Base-by-base conservation (phyloP, 30 jellyfish, hydroid and myxozoan species). In the Catostylus mosaicus region DNA sequence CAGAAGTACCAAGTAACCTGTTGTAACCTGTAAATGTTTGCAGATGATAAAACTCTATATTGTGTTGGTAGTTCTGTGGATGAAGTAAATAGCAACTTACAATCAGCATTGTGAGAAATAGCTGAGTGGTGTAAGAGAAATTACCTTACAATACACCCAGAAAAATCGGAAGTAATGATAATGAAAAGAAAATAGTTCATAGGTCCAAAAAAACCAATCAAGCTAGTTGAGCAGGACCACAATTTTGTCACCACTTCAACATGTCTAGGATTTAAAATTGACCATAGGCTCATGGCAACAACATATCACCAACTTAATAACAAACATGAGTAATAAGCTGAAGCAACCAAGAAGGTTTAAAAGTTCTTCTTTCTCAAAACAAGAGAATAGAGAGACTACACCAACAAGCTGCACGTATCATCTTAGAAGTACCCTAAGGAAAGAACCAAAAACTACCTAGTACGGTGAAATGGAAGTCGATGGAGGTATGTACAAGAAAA, bases 121-220 rank as follows among this genome's bases (percentile, higher is more conserved):
- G 48, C 76, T 12, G 76, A 63, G 76, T 63, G 76, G 76, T 63
- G 76, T 46, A 63, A 63, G 48, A 63, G 45, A 63, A 63, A 63
- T 23, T 63, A 26, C 69, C 10, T 56, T 6, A 56, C 69, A 56
- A 56, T 56, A 56, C 69, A 56, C 69, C 26, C 33, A 63, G 76
- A 63, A 50, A 63, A 63, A 63, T 12, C 76, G 76, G 76, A 30
- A 63, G 48, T 63, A 63, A 31, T n/a, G 76, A 6, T 63, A 63
- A 63, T 63, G 48, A 63, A 63, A 63, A 9, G 76, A 8, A 63
- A 63, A 12, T 50, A 63, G 48, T 63, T 63, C 22, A 63, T 23
- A 30, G 76, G 76, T 30, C 48, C 9, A 64, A 14, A 6, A 30
- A 14, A 64, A 31, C n/a, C n/a, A n/a, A n/a, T n/a, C n/a, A n/a